These are phyloP conservation scores for Plecturocebus donacophilus DNA, from an alignment of 2,113 vertebrate species.

Conservation along the genomic window DNA sequence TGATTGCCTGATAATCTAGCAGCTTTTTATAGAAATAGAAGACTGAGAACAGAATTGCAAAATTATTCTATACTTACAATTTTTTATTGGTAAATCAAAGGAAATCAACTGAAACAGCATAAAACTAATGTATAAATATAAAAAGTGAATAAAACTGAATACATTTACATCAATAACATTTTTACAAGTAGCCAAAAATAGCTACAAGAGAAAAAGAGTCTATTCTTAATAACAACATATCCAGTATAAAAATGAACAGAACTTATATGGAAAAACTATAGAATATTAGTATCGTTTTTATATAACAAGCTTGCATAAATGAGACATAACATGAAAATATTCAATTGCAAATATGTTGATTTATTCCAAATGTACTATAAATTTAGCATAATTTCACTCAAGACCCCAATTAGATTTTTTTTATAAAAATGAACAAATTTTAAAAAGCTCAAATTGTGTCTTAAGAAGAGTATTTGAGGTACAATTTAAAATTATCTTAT, in stretches of 20 bases:
- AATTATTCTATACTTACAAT: not conserved
- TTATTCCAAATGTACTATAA: constrained; percentile 7
- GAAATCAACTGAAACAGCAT: not conserved
- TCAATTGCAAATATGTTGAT: constrained; percentile 10
- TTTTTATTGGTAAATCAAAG: not conserved
- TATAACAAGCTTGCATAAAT: constrained; percentile 7
- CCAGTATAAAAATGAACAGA: not conserved
- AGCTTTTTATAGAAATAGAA: not conserved
- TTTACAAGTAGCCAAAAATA: not conserved
- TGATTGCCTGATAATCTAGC: not conserved
- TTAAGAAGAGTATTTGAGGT: not conserved
- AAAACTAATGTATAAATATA: not conserved
- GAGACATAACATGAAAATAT: not conserved
- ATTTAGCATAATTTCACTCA: constrained; percentile 2
- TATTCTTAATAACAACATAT: not conserved
- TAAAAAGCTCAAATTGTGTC: not conserved
- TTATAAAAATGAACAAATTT: not conserved
- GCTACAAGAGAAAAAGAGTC: not conserved
- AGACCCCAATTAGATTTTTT: constrained; percentile 17
- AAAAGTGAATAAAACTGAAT: not conserved
- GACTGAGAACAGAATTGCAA: not conserved
- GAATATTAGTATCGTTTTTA: not conserved
- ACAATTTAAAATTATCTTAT: not conserved
- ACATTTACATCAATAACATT: not conserved
- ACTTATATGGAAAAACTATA: not conserved